Evolutionary conservation across 2,888 invertebrate genomes (phyloP).

Genomic region (Cepaea hortensis): DNA sequence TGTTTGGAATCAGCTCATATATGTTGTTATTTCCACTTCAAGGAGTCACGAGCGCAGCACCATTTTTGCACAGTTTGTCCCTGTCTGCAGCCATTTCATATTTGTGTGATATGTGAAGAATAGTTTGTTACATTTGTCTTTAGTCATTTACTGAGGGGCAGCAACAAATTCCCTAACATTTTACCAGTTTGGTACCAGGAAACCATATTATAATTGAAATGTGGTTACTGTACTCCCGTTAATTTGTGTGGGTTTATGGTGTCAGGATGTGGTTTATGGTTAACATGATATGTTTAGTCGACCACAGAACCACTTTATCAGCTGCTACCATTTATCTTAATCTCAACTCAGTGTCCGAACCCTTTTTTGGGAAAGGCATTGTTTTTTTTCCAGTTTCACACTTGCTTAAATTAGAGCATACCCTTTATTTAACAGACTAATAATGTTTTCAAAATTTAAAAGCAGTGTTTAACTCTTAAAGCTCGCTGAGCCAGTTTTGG

Average conservation of each 20-base stretch:
- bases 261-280: too few relatives aligned
- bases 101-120: background rate
- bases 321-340: too few relatives aligned
- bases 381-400: too few relatives aligned
- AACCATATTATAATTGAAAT: background rate
- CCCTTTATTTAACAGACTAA: too few relatives aligned
- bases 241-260: background rate
- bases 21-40: background rate
- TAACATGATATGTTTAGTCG: too few relatives aligned
- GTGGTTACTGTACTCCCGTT: background rate
- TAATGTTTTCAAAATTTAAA: too few relatives aligned
- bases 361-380: too few relatives aligned
- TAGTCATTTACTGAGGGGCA: constrained; percentile 21
- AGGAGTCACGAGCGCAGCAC: constrained; percentile 23
- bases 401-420: too few relatives aligned
- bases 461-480: too few relatives aligned
- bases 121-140: constrained; percentile 8
- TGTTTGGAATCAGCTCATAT: background rate
- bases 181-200: background rate
- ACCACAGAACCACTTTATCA: too few relatives aligned
- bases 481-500: too few relatives aligned
- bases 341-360: too few relatives aligned
- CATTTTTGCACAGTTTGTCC: constrained; percentile 3
- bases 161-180: constrained; percentile 13
- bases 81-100: constrained; percentile 1